Evolutionary conservation across 2,797 vertebrate genomes (phyloP).

Genomic region (Sebastolobus altivelis): DNA sequence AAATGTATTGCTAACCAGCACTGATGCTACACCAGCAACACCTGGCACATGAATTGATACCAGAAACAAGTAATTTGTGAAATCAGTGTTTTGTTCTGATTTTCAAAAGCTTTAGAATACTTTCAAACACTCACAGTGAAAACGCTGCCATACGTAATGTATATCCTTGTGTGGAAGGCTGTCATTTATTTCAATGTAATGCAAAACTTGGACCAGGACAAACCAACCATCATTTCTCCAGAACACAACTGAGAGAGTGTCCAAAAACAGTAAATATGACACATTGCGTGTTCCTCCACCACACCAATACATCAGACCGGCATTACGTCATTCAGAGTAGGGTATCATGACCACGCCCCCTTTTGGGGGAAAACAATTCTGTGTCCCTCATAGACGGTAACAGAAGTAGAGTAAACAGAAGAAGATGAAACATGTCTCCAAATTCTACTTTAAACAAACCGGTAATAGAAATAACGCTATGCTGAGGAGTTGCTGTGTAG

Average conservation of each 20-base stretch:
- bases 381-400: no score
- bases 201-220: slow-evolving; percentile 1
- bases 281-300: not conserved
- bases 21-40: not conserved
- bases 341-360: no score
- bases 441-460: no score
- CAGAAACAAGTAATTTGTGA: not conserved
- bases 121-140: not conserved
- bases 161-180: not conserved
- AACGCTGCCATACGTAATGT: not conserved
- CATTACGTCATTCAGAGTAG: no score
- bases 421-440: no score
- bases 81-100: not conserved
- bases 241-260: not conserved
- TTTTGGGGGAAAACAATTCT: no score
- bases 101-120: not conserved
- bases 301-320: not conserved
- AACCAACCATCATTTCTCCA: slow-evolving; percentile 1
- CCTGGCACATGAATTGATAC: not conserved
- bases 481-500: no score
- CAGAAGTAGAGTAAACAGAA: no score
- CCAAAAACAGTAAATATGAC: not conserved
- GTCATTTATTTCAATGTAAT: not conserved
- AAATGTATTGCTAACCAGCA: not conserved
- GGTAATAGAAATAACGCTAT: no score